Conservation (phyloP, 2,113 vertebrate genomes). For the Buteo buteo region DNA sequence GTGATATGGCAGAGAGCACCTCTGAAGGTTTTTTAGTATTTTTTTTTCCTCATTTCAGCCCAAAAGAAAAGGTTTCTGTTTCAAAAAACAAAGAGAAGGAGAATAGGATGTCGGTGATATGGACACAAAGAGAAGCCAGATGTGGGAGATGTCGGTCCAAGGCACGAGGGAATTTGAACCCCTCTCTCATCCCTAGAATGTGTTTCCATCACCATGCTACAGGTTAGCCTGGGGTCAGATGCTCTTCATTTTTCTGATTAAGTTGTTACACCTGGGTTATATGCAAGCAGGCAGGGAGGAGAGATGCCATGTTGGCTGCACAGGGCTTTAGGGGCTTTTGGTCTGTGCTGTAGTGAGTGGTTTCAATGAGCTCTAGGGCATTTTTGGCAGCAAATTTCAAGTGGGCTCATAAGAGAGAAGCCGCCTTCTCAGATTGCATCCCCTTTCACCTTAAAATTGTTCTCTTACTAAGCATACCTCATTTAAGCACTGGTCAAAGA, state of each 20-base stretch:
- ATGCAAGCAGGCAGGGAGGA: not conserved
- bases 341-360: not conserved
- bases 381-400: not conserved
- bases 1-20: not conserved
- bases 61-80: not conserved
- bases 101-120: not conserved
- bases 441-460: not conserved
- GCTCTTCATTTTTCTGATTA: not conserved
- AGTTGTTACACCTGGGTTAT: not conserved
- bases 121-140: not conserved
- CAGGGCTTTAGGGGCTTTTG: not conserved
- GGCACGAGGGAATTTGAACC: not conserved
- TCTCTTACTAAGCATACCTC: not conserved
- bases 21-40: not conserved
- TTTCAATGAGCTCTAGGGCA: not conserved
- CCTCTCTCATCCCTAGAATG: not conserved
- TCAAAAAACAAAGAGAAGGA: not conserved
- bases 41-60: not conserved
- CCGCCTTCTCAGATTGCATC: not conserved
- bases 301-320: not conserved
- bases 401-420: not conserved
- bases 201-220: not conserved
- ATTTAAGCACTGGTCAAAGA: conserved; percentile 7
- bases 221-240: not conserved
- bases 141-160: not conserved